Evolutionary conservation across 2,888 invertebrate species (phyloP).

Genomic region (Tanypteryx hageni): DNA sequence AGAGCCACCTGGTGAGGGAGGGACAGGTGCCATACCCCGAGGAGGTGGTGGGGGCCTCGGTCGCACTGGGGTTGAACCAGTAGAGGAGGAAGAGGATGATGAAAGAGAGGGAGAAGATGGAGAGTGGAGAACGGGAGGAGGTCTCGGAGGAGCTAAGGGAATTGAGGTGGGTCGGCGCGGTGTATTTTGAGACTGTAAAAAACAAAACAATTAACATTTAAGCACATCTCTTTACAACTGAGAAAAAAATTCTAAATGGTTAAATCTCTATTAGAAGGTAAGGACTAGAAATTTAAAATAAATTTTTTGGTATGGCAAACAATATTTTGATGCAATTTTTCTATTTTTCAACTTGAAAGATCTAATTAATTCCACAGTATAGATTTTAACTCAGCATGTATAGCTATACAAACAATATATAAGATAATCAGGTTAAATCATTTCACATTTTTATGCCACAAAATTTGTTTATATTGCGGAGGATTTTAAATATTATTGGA

Average conservation of each 20-base stretch:
- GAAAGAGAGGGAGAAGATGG: conserved; percentile 53
- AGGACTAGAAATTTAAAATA: neutral
- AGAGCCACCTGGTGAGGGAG: conserved; percentile 74
- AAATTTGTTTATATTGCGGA: too few relatives aligned
- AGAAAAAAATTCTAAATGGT: neutral
- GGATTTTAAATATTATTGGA: too few relatives aligned
- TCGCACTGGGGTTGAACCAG: conserved; percentile 74
- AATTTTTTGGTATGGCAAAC: neutral
- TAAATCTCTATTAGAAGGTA: neutral
- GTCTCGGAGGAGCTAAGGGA: conserved; percentile 35
- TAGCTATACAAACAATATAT: too few relatives aligned
- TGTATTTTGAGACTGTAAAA: conserved; percentile 30
- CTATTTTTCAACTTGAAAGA: too few relatives aligned
- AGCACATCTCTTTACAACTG: neutral
- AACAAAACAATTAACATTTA: neutral
- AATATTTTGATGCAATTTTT: too few relatives aligned
- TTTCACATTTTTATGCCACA: too few relatives aligned
- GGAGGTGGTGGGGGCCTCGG: conserved; percentile 89
- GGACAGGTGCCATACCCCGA: conserved; percentile 78
- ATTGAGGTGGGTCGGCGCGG: conserved; percentile 40
- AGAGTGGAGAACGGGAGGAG: conserved; percentile 30
- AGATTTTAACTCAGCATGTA: too few relatives aligned
- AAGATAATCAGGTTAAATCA: too few relatives aligned
- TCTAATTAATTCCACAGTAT: too few relatives aligned
- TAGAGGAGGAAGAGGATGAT: conserved; percentile 36